Conservation (phyloP, 1,140 invertebrate genomes). For the Plectrocnemia conspersa region DNA sequence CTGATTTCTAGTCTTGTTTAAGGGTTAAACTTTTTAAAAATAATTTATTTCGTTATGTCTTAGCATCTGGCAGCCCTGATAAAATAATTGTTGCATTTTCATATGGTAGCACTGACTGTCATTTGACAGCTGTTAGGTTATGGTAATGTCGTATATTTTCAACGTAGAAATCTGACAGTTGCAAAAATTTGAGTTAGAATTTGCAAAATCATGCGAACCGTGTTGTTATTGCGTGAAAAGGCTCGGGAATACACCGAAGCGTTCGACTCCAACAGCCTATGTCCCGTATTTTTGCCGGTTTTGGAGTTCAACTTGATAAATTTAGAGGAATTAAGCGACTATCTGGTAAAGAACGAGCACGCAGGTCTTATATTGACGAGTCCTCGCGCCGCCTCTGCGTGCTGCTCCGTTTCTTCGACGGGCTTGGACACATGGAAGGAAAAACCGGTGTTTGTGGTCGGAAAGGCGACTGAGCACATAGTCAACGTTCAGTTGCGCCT, state of each 20-base stretch:
- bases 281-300: slow-evolving; percentile 24
- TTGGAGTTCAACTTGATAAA: slow-evolving; percentile 45
- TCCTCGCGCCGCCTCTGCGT: slow-evolving; percentile 43
- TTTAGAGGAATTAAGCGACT: slow-evolving; percentile 37
- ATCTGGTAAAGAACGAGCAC: slow-evolving; percentile 38
- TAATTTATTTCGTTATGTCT: no score
- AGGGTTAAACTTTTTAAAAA: no score
- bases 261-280: not conserved
- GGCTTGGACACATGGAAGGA: slow-evolving; percentile 37
- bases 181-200: no score
- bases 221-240: no score
- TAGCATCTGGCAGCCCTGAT: no score
- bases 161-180: no score
- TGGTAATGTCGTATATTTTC: no score
- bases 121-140: no score
- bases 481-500: slow-evolving; percentile 39
- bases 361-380: slow-evolving; percentile 47
- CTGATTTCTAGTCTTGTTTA: no score
- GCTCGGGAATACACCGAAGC: slow-evolving; percentile 2
- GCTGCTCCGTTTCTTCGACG: slow-evolving; percentile 12
- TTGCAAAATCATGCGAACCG: no score
- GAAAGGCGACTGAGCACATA: slow-evolving; percentile 42
- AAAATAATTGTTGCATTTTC: no score
- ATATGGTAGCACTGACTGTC: no score
- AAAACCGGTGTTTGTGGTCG: slow-evolving; percentile 47